These are phyloP conservation scores for Andrena haemorrhoa DNA, from an alignment of 2,888 invertebrate species.

Conservation along the genomic window DNA sequence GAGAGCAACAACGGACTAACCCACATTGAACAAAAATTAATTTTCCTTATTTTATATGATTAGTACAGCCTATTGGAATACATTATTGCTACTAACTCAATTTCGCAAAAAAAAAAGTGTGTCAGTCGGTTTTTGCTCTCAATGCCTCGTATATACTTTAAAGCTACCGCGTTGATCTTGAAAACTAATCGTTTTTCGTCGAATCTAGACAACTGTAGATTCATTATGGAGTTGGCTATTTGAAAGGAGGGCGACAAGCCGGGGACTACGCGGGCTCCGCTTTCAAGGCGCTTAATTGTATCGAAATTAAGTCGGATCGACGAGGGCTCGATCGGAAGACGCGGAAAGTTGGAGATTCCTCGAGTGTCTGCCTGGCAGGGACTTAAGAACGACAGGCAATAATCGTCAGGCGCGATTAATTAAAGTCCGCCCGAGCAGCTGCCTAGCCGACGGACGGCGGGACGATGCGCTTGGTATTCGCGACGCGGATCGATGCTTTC, in stretches of 20 bases:
- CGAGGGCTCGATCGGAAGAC: neutral
- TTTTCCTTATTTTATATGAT: too few species aligned
- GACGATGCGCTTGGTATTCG: slow-evolving; percentile 41
- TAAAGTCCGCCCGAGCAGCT: slow-evolving; percentile 47
- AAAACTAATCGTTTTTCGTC: too few species aligned
- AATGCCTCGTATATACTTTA: too few species aligned
- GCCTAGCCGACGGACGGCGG: slow-evolving; percentile 29
- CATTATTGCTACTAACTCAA: too few species aligned
- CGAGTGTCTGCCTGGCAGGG: neutral
- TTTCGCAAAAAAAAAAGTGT: too few species aligned
- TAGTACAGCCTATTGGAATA: too few species aligned
- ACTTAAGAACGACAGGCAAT: slow-evolving; percentile 53
- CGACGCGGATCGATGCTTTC: slow-evolving; percentile 60
- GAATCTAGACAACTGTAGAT: too few species aligned
- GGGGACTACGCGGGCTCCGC: neutral
- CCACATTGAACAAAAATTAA: too few species aligned
- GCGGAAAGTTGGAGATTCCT: slow-evolving; percentile 11
- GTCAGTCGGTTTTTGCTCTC: too few species aligned
- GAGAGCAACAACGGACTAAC: too few species aligned
- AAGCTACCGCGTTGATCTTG: too few species aligned
- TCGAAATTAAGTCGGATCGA: slow-evolving; percentile 48
- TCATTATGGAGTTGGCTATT: neutral
- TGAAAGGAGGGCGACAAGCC: neutral
- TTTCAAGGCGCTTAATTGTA: slow-evolving; percentile 47
- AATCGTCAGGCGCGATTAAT: slow-evolving; percentile 60